Conservation (phyloP, 2,888 invertebrate genomes). For the Pammene aurita region DNA sequence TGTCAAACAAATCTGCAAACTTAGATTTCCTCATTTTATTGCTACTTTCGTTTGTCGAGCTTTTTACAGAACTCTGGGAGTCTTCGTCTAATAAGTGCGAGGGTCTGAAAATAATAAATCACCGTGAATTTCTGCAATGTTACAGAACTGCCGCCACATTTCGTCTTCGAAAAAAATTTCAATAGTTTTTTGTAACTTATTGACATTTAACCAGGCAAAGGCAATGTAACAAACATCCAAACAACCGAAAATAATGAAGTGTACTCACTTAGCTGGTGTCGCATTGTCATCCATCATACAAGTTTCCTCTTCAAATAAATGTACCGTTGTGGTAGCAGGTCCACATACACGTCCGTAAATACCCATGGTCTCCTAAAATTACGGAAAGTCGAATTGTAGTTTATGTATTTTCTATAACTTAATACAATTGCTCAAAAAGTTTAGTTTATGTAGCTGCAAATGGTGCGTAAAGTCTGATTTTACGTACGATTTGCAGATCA, state of each 20-base stretch:
- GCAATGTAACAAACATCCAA: too few relatives aligned
- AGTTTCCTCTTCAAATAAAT: conserved; percentile 88
- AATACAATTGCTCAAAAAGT: too few relatives aligned
- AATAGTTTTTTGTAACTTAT: background rate
- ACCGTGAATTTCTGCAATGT: background rate
- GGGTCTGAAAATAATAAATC: conserved; percentile 59
- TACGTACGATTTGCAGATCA: too few relatives aligned
- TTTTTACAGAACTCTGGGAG: conserved; percentile 92
- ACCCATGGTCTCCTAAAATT: conserved; percentile 75
- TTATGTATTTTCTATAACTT: background rate
- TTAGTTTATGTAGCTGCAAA: too few relatives aligned
- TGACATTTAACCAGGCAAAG: too few relatives aligned
- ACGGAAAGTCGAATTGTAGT: background rate
- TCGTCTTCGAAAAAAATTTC: background rate
- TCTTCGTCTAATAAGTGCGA: conserved; percentile 86
- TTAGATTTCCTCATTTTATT: conserved; percentile 79
- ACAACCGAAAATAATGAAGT: too few relatives aligned
- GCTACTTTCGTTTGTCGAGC: conserved; percentile 87
- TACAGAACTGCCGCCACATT: conserved; percentile 7
- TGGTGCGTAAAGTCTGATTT: too few relatives aligned
- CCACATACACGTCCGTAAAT: conserved; percentile 79
- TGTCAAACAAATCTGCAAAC: conserved; percentile 78
- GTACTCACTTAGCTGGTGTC: conserved; percentile 74
- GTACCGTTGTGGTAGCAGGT: conserved; percentile 79
- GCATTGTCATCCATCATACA: conserved; percentile 89